A percentile compares a stretch with the other conserved stretches of the same genome.
Conservation (phyloP, 2,113 vertebrate species). For the Semicossyphus pulcher region DNA sequence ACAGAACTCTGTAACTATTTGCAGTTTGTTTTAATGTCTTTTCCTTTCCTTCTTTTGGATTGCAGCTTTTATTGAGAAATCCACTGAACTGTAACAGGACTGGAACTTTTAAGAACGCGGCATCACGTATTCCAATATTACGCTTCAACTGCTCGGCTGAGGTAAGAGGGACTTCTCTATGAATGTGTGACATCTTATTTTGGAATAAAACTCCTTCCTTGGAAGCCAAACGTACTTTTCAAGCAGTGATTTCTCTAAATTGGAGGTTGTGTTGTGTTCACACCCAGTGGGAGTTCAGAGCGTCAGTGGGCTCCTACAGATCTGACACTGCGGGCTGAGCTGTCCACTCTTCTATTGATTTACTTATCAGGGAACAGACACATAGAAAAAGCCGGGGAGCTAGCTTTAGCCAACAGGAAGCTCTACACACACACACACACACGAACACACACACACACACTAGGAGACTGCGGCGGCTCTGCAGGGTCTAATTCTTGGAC, state of each 20-base stretch:
- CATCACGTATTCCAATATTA: too few species aligned
- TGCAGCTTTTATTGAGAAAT: too few species aligned
- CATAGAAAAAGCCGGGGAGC: slow-evolving; percentile 45
- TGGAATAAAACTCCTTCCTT: slow-evolving; percentile 6
- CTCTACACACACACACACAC: slow-evolving; percentile 10
- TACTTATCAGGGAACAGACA: slow-evolving; percentile 64
- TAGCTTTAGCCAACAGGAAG: too few species aligned
- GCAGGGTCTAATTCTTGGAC: slow-evolving; percentile 62
- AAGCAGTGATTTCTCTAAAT: slow-evolving; percentile 24
- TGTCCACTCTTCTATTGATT: slow-evolving; percentile 72
- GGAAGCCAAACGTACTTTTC: slow-evolving; percentile 21
- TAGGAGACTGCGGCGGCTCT: slow-evolving; percentile 29
- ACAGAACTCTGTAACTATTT: too few species aligned
- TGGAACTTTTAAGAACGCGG: too few species aligned
- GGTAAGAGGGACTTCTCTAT: background rate
- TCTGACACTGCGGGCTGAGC: slow-evolving; percentile 45
- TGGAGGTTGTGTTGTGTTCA: slow-evolving; percentile 45
- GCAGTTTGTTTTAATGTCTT: too few species aligned
- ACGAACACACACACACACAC: slow-evolving; percentile 21
- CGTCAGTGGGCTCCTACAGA: slow-evolving; percentile 22
- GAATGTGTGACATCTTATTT: slow-evolving; percentile 28
- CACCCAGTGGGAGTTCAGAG: slow-evolving; percentile 38
- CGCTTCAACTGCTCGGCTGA: too few species aligned
- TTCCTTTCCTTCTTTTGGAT: too few species aligned
- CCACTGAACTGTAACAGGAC: too few species aligned